phyloP scores from a whole-genome alignment of 2,113 vertebrate genomes.

The Chaetodon trifascialis region DNA sequence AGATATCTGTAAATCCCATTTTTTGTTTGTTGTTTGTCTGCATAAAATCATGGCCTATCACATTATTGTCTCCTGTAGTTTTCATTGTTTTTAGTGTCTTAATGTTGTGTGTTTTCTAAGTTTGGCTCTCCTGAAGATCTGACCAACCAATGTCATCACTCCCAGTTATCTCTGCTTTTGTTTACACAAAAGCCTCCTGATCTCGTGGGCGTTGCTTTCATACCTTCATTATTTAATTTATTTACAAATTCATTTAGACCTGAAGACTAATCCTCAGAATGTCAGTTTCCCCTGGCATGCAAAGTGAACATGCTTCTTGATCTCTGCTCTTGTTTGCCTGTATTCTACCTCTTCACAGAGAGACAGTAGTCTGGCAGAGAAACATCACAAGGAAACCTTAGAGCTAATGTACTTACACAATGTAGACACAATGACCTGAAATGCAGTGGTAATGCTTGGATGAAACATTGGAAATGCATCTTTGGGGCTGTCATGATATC shows the following conservation, averaged over 20 bases:
- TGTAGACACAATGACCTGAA: not conserved
- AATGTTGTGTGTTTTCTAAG: not conserved
- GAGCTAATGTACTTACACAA: constrained; percentile 32
- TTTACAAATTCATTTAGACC: not conserved
- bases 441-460: not conserved
- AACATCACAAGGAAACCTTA: constrained; percentile 35
- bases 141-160: not conserved
- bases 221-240: not conserved
- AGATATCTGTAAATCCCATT: not conserved
- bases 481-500: constrained; percentile 7
- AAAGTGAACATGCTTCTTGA: not conserved
- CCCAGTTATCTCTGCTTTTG: not conserved
- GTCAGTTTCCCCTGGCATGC: not conserved
- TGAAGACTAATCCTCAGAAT: not conserved
- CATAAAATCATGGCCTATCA: not conserved
- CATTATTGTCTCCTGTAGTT: not conserved
- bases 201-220: not conserved
- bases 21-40: not conserved
- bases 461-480: constrained; percentile 22
- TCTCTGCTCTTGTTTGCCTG: constrained; percentile 10
- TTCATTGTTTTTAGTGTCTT: not conserved
- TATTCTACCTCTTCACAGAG: constrained; percentile 26
- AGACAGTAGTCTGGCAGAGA: constrained; percentile 55
- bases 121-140: not conserved
- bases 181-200: not conserved